These are phyloP conservation scores for Hydractinia echinata DNA, from an alignment of 30 jellyfish, hydroid and myxozoan species.

Conservation along the genomic window DNA sequence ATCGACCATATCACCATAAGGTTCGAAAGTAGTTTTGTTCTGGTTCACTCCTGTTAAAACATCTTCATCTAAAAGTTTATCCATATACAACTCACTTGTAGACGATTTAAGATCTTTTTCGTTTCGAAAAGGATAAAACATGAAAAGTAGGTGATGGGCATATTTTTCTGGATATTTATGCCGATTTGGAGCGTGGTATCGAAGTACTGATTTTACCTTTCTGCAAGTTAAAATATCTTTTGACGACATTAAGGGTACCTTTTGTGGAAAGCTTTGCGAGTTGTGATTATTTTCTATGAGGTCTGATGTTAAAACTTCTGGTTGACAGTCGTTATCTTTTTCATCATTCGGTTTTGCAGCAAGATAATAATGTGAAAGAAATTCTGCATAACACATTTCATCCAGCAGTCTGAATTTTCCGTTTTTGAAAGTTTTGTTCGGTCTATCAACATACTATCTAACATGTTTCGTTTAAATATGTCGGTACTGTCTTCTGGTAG, in stretches of 20 bases:
- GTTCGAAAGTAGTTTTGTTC: too few species aligned
- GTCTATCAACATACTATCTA: constrained; percentile 25
- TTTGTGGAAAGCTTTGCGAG: background rate
- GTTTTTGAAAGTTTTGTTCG: constrained; percentile 11
- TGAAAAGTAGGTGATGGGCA: too few species aligned
- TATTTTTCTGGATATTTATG: too few species aligned
- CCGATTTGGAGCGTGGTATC: background rate
- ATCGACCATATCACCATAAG: too few species aligned
- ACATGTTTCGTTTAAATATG: background rate
- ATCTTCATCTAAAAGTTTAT: too few species aligned
- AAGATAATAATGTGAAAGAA: background rate
- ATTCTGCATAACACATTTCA: constrained; percentile 26
- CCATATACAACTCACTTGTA: too few species aligned
- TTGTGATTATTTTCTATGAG: background rate
- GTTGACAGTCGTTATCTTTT: constrained; percentile 1
- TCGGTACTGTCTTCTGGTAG: background rate
- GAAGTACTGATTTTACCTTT: background rate
- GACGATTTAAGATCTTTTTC: too few species aligned
- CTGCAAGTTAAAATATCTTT: background rate
- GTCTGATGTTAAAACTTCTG: background rate
- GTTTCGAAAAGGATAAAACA: too few species aligned
- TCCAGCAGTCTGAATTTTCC: background rate
- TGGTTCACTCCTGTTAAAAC: too few species aligned
- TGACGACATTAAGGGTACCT: background rate
- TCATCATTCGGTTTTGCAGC: background rate